phyloP scores from a whole-genome alignment of 2,888 invertebrate genomes.

The Pterostichus niger region DNA sequence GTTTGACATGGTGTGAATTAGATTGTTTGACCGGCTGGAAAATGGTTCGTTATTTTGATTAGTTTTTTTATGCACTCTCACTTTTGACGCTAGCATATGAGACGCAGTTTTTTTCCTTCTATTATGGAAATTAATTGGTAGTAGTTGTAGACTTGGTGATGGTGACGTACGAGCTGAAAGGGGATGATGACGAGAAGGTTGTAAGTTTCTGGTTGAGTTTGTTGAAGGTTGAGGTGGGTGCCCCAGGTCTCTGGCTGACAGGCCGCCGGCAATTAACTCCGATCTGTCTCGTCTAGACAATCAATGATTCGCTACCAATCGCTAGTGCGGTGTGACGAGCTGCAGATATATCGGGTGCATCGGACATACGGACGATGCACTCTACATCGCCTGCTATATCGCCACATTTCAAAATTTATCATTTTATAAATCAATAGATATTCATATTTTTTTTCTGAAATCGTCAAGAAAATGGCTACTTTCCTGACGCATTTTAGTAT shows the following conservation, averaged over 20 bases:
- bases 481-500: too few relatives aligned
- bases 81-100: constrained; percentile 9
- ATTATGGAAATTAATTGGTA: constrained; percentile 29
- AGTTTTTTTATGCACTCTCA: constrained; percentile 47
- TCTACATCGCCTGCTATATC: too few relatives aligned
- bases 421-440: too few relatives aligned
- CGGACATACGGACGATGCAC: constrained; percentile 46
- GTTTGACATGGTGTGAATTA: constrained; percentile 11
- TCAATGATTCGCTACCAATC: constrained; percentile 53
- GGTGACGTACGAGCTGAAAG: constrained; percentile 27
- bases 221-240: constrained; percentile 18
- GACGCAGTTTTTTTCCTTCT: constrained; percentile 11
- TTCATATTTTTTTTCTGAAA: too few relatives aligned
- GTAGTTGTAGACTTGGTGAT: background rate
- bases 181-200: background rate
- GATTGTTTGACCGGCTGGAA: constrained; percentile 20
- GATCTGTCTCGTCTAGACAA: constrained; percentile 43
- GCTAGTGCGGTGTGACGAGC: background rate
- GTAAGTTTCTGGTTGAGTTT: background rate
- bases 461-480: too few relatives aligned
- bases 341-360: constrained; percentile 38
- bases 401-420: too few relatives aligned
- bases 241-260: background rate
- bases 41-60: constrained; percentile 31
- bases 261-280: constrained; percentile 3